Evolutionary conservation across 2,888 invertebrate species (phyloP).

Genomic region (Iphiclides podalirius): DNA sequence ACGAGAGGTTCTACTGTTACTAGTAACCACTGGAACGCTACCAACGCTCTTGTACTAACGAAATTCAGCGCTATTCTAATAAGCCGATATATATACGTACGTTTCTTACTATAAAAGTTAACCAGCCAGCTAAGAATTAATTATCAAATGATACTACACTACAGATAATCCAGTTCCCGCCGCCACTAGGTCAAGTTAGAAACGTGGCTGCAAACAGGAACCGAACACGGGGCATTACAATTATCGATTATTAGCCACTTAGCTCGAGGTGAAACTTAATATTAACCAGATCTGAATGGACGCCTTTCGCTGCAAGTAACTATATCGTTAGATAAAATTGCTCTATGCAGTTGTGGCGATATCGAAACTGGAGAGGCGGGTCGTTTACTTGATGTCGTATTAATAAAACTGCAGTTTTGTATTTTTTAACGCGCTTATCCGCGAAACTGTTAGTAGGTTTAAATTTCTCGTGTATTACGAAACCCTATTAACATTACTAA

Average conservation of each 20-base stretch:
- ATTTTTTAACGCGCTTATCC: too few relatives aligned
- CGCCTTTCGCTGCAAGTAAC: conserved; percentile 15
- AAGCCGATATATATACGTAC: too few relatives aligned
- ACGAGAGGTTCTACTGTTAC: too few relatives aligned
- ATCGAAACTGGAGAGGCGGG: not conserved
- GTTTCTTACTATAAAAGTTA: not conserved
- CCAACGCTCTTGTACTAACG: too few relatives aligned
- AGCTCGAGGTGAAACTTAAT: conserved; percentile 53
- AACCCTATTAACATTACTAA: too few relatives aligned
- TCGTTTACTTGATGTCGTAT: too few relatives aligned
- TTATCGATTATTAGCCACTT: conserved; percentile 66
- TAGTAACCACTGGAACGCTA: too few relatives aligned
- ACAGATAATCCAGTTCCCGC: conserved; percentile 43
- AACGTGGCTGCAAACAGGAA: conserved; percentile 52
- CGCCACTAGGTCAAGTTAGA: conserved; percentile 57
- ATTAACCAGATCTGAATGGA: conserved; percentile 24
- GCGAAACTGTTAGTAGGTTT: too few relatives aligned
- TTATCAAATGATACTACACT: conserved; percentile 24
- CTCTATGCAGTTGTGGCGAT: conserved; percentile 4
- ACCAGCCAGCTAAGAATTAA: not conserved
- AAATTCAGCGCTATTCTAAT: too few relatives aligned
- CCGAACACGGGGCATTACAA: conserved; percentile 55
- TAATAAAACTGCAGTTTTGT: not conserved
- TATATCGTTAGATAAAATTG: conserved; percentile 4
- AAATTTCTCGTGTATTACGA: too few relatives aligned